Evolutionary conservation across 2,797 vertebrate species (phyloP).

Genomic region (Ctenochaetus hawaiiensis): DNA sequence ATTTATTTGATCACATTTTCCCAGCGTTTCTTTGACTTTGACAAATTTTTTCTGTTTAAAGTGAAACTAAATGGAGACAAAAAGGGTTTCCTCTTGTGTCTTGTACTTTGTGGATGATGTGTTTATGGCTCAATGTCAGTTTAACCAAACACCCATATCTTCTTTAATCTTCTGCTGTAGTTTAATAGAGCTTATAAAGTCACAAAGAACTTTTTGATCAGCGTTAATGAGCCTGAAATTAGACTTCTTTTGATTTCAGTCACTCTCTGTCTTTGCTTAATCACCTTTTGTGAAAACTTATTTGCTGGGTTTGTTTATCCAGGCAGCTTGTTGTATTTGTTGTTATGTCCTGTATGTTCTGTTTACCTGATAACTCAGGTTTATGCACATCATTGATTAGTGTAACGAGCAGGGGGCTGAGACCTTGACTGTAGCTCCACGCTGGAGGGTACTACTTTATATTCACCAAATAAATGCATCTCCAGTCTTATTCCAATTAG

Average conservation of each 20-base stretch:
- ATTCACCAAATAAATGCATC: constrained; percentile 70
- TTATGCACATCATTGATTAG: constrained; percentile 63
- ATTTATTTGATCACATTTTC: not conserved
- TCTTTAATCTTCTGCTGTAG: not conserved
- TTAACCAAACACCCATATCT: constrained; percentile 4
- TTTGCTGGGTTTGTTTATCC: constrained; percentile 38
- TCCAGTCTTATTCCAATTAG: constrained; percentile 77
- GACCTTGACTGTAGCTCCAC: constrained; percentile 50
- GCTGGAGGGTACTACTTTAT: constrained; percentile 43
- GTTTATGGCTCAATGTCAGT: not conserved
- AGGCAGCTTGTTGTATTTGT: constrained; percentile 5
- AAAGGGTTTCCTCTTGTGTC: not conserved
- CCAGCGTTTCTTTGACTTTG: not conserved
- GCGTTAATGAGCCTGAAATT: constrained; percentile 9
- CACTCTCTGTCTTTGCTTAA: constrained; percentile 10
- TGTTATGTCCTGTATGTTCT: constrained; percentile 1
- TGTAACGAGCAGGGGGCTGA: constrained; percentile 49
- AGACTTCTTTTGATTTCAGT: constrained; percentile 7
- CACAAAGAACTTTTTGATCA: not conserved
- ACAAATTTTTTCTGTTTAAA: not conserved
- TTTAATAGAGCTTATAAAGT: not conserved
- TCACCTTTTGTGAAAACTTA: constrained; percentile 14
- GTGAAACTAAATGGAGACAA: not conserved
- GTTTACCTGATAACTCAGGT: constrained; percentile 9
- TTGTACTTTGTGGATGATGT: not conserved